Percentiles rank a stretch among this genome's conserved stretches.
These are phyloP conservation scores for Crambe crambe DNA, from an alignment of 37 sponge, comb jelly and placozoan genomes.

Conservation along the genomic window DNA sequence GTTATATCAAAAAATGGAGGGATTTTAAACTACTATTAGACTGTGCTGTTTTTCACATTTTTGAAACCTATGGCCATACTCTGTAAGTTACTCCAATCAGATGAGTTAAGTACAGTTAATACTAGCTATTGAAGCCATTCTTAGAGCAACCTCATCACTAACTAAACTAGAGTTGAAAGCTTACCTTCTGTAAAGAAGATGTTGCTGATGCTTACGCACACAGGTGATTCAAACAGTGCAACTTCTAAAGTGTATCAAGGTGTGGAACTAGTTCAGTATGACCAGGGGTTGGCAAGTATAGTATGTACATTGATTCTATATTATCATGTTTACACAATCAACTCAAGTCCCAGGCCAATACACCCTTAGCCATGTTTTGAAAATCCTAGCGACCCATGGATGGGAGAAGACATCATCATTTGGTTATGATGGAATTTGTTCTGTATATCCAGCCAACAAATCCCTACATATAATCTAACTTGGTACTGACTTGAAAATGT, in stretches of 20 bases:
- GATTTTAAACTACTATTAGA: slow-evolving; percentile 57
- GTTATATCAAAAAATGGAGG: slow-evolving; percentile 60
- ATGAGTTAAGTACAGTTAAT: slow-evolving; percentile 55
- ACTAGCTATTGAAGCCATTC: slow-evolving; percentile 66
- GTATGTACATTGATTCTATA: not conserved
- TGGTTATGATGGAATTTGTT: too few species aligned
- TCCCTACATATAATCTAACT: too few species aligned
- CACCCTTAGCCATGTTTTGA: slow-evolving; percentile 46
- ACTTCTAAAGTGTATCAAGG: not conserved
- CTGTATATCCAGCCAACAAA: too few species aligned
- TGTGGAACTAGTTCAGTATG: too few species aligned
- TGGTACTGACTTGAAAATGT: too few species aligned
- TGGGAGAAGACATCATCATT: slow-evolving; percentile 62
- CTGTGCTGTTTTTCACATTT: slow-evolving; percentile 78
- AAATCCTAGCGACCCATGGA: slow-evolving; percentile 70
- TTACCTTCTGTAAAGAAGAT: slow-evolving; percentile 70
- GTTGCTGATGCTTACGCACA: slow-evolving; percentile 34
- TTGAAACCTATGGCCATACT: slow-evolving; percentile 54
- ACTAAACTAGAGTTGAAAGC: slow-evolving; percentile 44
- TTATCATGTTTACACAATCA: slow-evolving; percentile 10
- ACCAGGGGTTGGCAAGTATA: not conserved
- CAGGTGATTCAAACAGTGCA: slow-evolving; percentile 9
- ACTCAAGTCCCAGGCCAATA: slow-evolving; percentile 43
- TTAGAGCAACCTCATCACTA: slow-evolving; percentile 41
- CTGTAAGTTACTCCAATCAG: slow-evolving; percentile 58